phyloP scores from a whole-genome alignment of 2,113 vertebrate genomes.

The Diadophis punctatus region DNA sequence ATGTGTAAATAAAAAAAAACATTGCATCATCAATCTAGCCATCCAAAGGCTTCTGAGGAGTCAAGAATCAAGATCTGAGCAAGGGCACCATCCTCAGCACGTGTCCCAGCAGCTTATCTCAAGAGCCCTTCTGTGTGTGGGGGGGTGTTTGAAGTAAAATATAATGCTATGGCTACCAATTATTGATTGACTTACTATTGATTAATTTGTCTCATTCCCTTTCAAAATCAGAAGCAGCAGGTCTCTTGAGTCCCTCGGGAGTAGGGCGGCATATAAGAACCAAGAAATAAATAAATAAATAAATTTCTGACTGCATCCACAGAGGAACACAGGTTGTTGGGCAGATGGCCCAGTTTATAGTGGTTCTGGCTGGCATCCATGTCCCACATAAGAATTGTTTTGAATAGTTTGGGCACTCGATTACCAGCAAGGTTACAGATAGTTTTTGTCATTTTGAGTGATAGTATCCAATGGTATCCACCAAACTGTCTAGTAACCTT shows the following conservation, averaged over 20 bases:
- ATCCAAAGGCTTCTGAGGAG: neutral
- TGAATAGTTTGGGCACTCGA: neutral
- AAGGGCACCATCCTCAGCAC: neutral
- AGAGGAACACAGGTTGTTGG: neutral
- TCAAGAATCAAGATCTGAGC: neutral
- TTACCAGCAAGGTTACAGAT: neutral
- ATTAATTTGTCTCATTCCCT: neutral
- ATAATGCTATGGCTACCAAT: neutral
- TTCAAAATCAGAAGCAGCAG: neutral
- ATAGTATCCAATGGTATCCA: neutral
- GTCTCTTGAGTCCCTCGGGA: too few species aligned
- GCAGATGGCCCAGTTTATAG: neutral
- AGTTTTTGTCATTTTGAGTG: neutral
- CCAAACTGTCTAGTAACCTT: neutral
- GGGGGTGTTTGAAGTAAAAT: neutral
- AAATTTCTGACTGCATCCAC: neutral
- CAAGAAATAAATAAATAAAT: too few species aligned
- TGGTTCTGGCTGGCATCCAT: neutral
- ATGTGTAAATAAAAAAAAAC: neutral
- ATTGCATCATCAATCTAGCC: neutral
- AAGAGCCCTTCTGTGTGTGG: neutral
- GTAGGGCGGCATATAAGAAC: too few species aligned
- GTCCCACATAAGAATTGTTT: neutral
- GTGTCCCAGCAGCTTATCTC: neutral
- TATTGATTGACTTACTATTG: neutral